These are phyloP conservation scores for Thaumatotibia leucotreta DNA, from an alignment of 1,140 invertebrate genomes.

Conservation along the genomic window DNA sequence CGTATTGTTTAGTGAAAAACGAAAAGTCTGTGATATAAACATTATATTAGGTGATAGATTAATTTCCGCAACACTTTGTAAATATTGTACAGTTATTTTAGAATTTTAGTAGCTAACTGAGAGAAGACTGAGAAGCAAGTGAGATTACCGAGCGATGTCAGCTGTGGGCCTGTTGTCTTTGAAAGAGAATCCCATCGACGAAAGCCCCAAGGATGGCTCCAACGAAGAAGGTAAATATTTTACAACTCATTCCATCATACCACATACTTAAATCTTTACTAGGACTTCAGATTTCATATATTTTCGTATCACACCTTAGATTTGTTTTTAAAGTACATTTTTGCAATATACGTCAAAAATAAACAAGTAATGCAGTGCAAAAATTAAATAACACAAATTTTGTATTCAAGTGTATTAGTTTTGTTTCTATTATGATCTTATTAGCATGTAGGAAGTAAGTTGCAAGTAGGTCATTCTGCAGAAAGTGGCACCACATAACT, in stretches of 20 bases:
- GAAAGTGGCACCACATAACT: slow-evolving; percentile 9
- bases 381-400: not conserved
- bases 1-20: slow-evolving; percentile 74
- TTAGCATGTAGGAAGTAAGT: slow-evolving; percentile 6
- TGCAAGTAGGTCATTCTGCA: slow-evolving; percentile 12
- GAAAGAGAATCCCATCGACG: slow-evolving; percentile 68
- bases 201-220: slow-evolving; percentile 41
- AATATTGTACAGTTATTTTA: slow-evolving; percentile 74
- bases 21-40: slow-evolving; percentile 78
- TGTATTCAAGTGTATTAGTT: not conserved
- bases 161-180: slow-evolving; percentile 70
- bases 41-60: slow-evolving; percentile 72
- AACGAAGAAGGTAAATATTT: slow-evolving; percentile 37
- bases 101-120: slow-evolving; percentile 71
- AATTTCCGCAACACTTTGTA: slow-evolving; percentile 72
- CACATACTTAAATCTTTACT: not conserved
- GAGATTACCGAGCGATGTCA: slow-evolving; percentile 71
- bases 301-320: not conserved
- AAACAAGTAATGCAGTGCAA: not conserved
- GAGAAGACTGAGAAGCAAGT: slow-evolving; percentile 71
- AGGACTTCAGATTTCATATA: not conserved
- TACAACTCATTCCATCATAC: not conserved
- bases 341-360: not conserved
- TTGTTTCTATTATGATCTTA: slow-evolving; percentile 5
- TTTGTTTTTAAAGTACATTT: not conserved